Conservation (phyloP, 2,797 vertebrate genomes). For the Psittacula derbiana region DNA sequence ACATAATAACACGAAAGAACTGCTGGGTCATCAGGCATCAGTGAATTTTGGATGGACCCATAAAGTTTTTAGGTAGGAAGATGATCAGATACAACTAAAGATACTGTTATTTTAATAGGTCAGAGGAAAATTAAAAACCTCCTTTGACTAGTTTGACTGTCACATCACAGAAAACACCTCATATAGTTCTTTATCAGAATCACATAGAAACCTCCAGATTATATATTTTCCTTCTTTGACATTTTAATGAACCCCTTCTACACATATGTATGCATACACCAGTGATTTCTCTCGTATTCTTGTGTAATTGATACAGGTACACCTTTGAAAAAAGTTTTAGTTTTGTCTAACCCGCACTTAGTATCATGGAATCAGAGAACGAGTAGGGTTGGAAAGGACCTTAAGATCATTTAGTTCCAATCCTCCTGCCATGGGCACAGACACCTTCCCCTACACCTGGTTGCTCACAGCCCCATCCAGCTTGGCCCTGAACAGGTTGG, state of each 20-base stretch:
- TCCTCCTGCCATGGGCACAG: no score
- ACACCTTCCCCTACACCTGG: background rate
- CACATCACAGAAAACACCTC: background rate
- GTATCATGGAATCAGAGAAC: background rate
- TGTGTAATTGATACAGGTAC: background rate
- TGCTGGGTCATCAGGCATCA: background rate
- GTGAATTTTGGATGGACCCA: background rate
- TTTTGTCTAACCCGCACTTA: background rate
- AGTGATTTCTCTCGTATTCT: background rate
- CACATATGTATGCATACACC: rapidly evolving
- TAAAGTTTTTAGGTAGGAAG: background rate
- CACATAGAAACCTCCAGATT: background rate
- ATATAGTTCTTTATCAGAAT: background rate
- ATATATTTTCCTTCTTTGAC: background rate
- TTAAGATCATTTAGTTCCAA: background rate
- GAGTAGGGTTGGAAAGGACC: background rate
- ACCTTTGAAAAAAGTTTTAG: background rate
- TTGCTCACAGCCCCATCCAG: background rate
- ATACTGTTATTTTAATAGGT: background rate
- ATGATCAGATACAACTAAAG: background rate
- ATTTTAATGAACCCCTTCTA: background rate
- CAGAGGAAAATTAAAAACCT: background rate
- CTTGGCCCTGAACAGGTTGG: background rate
- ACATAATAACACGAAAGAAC: rapidly evolving
- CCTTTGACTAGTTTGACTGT: background rate